Evolutionary conservation across 2,113 vertebrate genomes (phyloP), one percentile per base, ranked within the genome.

Genomic region (Mastomys coucha): DNA sequence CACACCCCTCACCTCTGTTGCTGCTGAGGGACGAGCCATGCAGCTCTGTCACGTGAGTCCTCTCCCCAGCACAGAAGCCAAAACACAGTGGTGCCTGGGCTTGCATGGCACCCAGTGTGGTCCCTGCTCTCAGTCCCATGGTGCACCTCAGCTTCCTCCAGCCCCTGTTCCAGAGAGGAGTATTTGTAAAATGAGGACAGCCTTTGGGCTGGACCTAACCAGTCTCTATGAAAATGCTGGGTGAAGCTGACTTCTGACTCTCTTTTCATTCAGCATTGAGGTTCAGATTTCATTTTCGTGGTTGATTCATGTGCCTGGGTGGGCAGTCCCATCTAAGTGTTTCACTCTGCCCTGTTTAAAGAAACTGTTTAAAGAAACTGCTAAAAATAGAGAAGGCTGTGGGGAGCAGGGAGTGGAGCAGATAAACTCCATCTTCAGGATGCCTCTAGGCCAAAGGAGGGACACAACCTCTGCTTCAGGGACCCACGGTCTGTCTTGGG

Each of bases 121-220:
- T 28, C 53, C 53, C 36, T 92, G 77, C 81, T 91, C 24, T 56
- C 3, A 42, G 93, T 95, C 80, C 86, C 77, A 91, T 70, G 60
- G 89, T 94, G 70, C n/a, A 67, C 95, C 95, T 95, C 58, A 63
- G 70, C 65, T 65, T 33, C 93, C 36, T 97, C 86, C 85, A 86
- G 73, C 86, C 94, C 60, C 22, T 67, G 80, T 95, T 94, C 89
- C 93, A 75, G 95, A 97, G 97, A 95, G 95, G 76, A 88, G 92
- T 98, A 77, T 97, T 98, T 98, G 98, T 98, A 98, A 98, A 98
- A 94, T 70, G 89, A 94, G 60, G 70, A 94, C 91, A 80, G 98
- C 91, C 93, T 97, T 98, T 96, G 97, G 89, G 94, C 60, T 60
- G 65, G 24, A 49, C 69, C 20, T 93, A 28, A 97, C 88, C 89